Evolutionary conservation across 2,888 invertebrate genomes (phyloP), one percentile per base, ranked within the genome.

Genomic region (Parascotia fuliginaria): DNA sequence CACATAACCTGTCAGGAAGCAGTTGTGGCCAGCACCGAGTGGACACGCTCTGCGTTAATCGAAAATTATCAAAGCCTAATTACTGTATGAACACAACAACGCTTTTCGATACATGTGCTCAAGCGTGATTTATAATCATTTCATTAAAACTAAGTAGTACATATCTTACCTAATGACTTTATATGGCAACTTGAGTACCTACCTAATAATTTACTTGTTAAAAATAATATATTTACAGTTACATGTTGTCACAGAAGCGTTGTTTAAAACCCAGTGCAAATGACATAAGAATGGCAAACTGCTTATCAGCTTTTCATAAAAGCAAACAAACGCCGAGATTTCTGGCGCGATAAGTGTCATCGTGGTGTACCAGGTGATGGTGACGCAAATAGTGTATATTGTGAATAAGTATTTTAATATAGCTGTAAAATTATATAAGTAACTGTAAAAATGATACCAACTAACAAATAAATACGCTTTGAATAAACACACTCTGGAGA

Each of bases 51-150:
- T 68, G 69, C 73, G 70, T 75, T 84, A 86, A 87, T 86, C 85
- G 81, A 86, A 88, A 86, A 87, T 85, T 83, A 77, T 82, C 77
- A 82, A 85, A 81, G 75, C 75, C 78, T 85, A 84, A 87, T 86
- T 85, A 67, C 70, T 65, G 74, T 60, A 65, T 64, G 63, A 72
- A 52, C 66, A 73, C 68, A 73, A 70, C 66, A 65, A 60, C 67
- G 59, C 56, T 60, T 49, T 39, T 60, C 7, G 55, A 51, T 37
- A 36, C 40, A 9, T 29, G 11, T 45, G 52, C 43, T 46, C 34
- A 48, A 47, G 43, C 58, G 56, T 57, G 50, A 64, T 74, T 63
- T 7, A 58, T 60, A 61, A 70, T 66, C 60, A 55, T 63, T 60
- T 61, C 58, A 60, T 64, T 56, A 68, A 67, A 60, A 38, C 49